Evolutionary conservation across 2,888 invertebrate species (phyloP).

Genomic region (Cryptocephalus moraei): DNA sequence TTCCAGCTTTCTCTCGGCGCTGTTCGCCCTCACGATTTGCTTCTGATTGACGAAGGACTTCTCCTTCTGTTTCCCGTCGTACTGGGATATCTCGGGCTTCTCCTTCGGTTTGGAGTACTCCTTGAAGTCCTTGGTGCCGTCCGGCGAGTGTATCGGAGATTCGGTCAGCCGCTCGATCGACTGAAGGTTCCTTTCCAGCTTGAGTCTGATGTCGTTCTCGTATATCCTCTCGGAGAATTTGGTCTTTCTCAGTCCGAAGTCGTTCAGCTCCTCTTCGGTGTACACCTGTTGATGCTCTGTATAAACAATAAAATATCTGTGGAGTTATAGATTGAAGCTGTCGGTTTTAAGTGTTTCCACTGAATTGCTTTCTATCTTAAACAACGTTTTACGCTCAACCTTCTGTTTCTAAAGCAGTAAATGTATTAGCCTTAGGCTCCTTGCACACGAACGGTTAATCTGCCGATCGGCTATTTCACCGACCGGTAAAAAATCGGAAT

Average conservation of each 20-base stretch:
- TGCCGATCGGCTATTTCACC: too few relatives aligned
- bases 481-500: too few relatives aligned
- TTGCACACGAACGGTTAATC: too few relatives aligned
- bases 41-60: constrained; percentile 14
- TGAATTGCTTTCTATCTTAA: too few relatives aligned
- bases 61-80: constrained; percentile 5
- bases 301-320: constrained; percentile 19
- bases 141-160: constrained; percentile 11
- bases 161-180: constrained; percentile 15
- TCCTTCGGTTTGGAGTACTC: not conserved
- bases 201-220: constrained; percentile 35
- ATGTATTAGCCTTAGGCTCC: too few relatives aligned
- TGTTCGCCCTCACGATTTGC: constrained; percentile 33
- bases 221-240: constrained; percentile 55
- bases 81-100: constrained; percentile 1
- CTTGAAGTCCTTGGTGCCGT: not conserved
- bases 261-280: constrained; percentile 55
- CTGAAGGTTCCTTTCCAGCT: constrained; percentile 20
- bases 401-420: too few relatives aligned
- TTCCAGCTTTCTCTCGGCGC: constrained; percentile 27
- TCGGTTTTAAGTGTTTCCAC: too few relatives aligned
- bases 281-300: constrained; percentile 53
- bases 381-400: too few relatives aligned
- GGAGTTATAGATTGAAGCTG: too few relatives aligned
- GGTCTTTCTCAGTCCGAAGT: constrained; percentile 61